Evolutionary conservation across 1,140 invertebrate species (phyloP).

Genomic region (Microplitis mediator): DNA sequence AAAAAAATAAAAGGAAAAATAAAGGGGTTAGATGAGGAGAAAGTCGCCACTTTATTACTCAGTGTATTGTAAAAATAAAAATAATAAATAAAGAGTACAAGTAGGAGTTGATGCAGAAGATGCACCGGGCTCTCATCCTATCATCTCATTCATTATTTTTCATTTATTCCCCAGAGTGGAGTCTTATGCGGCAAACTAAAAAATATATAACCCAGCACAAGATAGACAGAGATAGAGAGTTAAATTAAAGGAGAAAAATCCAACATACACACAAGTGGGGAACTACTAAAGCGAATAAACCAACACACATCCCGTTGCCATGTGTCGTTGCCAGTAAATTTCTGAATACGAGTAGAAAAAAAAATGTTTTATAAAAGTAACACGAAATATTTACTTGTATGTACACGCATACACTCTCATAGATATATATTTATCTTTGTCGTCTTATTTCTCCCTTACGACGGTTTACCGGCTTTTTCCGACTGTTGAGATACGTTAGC

Average conservation of each 20-base stretch:
- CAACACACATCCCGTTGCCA: slow-evolving; percentile 24
- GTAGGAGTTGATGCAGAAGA: background rate
- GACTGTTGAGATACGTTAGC: background rate
- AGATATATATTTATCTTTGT: background rate
- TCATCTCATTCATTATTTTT: slow-evolving; percentile 11
- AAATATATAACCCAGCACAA: background rate
- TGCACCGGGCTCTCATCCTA: background rate
- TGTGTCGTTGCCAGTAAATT: slow-evolving; percentile 27
- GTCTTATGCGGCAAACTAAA: slow-evolving; percentile 6
- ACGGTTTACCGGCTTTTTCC: background rate
- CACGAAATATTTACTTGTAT: background rate
- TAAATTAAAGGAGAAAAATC: background rate
- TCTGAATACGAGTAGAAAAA: background rate
- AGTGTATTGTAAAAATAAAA: background rate
- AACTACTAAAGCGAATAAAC: background rate
- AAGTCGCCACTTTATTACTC: background rate
- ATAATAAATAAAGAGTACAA: background rate
- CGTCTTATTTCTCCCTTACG: background rate
- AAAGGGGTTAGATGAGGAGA: background rate
- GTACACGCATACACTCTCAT: background rate
- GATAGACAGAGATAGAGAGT: background rate
- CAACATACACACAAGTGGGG: background rate
- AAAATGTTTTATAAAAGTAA: background rate
- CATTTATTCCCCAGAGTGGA: background rate
- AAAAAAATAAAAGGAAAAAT: background rate